phyloP scores from a whole-genome alignment of 2,797 vertebrate genomes.

The Channa striata region DNA sequence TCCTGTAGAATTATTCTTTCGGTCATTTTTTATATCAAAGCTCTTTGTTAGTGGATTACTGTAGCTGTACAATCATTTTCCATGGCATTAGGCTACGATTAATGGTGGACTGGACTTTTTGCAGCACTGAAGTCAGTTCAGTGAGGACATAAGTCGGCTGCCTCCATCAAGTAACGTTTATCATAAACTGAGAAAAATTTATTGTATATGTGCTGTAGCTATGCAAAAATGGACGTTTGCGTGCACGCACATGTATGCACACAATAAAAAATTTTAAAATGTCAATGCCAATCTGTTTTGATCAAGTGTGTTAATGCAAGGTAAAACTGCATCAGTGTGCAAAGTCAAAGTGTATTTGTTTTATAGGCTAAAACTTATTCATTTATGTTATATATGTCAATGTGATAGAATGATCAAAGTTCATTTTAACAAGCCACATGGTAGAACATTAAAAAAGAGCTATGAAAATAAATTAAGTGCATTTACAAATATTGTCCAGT shows the following conservation, averaged over 20 bases:
- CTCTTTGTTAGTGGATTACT: constrained; percentile 78
- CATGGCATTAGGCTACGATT: constrained; percentile 75
- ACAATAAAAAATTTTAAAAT: background rate
- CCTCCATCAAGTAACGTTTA: constrained; percentile 6
- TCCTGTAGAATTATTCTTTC: constrained; percentile 77
- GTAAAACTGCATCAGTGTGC: background rate
- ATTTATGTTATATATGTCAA: background rate
- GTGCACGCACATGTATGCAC: background rate
- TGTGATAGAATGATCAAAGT: background rate
- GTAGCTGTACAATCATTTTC: constrained; percentile 75
- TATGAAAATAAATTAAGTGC: background rate
- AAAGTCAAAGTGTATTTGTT: background rate
- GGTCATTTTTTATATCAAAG: constrained; percentile 80
- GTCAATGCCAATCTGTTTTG: background rate
- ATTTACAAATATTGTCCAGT: background rate
- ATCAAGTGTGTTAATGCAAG: background rate
- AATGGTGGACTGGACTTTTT: constrained; percentile 62
- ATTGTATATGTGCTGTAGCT: background rate
- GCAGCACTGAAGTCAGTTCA: constrained; percentile 37
- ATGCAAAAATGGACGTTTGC: background rate
- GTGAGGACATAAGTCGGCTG: constrained; percentile 21
- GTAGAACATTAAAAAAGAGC: constrained; percentile 15
- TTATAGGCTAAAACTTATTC: no score
- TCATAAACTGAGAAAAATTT: background rate
- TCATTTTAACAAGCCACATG: background rate